Conservation (phyloP, 2,888 invertebrate species). For the Piscicola geometra region DNA sequence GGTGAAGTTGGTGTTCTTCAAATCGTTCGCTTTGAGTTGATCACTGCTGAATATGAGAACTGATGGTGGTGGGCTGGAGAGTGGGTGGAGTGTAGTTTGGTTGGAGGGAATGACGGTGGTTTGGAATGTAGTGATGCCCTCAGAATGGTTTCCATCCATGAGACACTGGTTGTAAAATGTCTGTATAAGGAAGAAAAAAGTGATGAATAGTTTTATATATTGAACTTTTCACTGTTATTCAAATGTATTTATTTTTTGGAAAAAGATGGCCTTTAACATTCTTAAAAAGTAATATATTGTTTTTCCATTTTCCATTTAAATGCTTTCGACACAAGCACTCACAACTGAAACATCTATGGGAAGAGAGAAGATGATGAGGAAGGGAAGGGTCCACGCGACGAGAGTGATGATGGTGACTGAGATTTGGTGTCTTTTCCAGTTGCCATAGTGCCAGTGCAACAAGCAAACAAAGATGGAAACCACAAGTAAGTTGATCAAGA, state of each 20-base stretch:
- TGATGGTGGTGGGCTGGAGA: too few species aligned
- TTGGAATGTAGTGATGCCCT: background rate
- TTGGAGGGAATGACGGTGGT: background rate
- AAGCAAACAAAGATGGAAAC: conserved; percentile 71
- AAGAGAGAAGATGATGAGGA: conserved; percentile 91
- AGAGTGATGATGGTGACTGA: conserved; percentile 87
- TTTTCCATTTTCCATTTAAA: too few species aligned
- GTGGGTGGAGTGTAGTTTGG: too few species aligned
- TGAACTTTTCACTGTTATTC: too few species aligned
- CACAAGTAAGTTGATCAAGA: conserved; percentile 75
- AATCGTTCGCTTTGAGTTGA: background rate
- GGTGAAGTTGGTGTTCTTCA: too few species aligned
- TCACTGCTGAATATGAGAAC: too few species aligned
- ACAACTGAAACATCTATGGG: conserved; percentile 95
- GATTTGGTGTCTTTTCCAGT: conserved; percentile 86
- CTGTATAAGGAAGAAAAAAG: conserved; percentile 13
- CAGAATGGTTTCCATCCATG: background rate
- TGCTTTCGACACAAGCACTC: too few species aligned
- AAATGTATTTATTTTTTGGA: too few species aligned
- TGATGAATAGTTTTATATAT: too few species aligned
- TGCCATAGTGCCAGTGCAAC: conserved; percentile 86
- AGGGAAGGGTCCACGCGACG: conserved; percentile 96
- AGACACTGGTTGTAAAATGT: conserved; percentile 25
- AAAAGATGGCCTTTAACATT: too few species aligned
- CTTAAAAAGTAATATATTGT: too few species aligned